These are phyloP conservation scores for Drosophila birchii DNA, from an alignment of 2,888 invertebrate species.

Conservation along the genomic window DNA sequence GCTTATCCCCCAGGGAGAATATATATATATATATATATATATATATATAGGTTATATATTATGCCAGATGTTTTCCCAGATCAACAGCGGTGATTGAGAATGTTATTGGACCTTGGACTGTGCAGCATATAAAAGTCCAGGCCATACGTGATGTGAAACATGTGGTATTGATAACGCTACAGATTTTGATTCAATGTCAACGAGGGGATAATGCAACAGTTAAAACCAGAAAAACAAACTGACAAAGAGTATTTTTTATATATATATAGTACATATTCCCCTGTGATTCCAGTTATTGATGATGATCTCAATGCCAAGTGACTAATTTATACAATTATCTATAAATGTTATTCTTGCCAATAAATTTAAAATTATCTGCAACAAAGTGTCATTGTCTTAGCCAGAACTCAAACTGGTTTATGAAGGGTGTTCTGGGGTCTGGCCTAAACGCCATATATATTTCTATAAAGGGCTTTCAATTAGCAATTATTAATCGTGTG, in stretches of 20 bases:
- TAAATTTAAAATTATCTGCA: neutral
- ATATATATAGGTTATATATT: neutral
- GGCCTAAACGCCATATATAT: neutral
- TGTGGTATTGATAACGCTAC: conserved; percentile 19
- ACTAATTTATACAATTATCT: conserved; percentile 7
- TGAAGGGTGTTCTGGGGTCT: neutral
- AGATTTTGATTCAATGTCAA: conserved; percentile 28
- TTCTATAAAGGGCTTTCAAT: conserved; percentile 15
- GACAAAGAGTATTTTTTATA: conserved; percentile 8
- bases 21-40: neutral
- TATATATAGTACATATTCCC: neutral
- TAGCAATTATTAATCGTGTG: conserved; percentile 11
- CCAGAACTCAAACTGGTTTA: conserved; percentile 10
- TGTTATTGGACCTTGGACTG: conserved; percentile 29
- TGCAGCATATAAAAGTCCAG: conserved; percentile 17
- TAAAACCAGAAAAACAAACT: neutral
- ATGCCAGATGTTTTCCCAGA: conserved; percentile 35
- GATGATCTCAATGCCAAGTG: conserved; percentile 15
- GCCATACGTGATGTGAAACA: conserved; percentile 12
- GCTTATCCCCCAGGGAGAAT: neutral
- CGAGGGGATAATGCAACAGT: conserved; percentile 12
- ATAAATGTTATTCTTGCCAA: neutral
- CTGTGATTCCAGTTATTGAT: neutral
- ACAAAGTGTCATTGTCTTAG: neutral
- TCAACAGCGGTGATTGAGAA: conserved; percentile 12